Evolutionary conservation across 2,888 invertebrate species (phyloP).

Genomic region (Mythimna loreyi): DNA sequence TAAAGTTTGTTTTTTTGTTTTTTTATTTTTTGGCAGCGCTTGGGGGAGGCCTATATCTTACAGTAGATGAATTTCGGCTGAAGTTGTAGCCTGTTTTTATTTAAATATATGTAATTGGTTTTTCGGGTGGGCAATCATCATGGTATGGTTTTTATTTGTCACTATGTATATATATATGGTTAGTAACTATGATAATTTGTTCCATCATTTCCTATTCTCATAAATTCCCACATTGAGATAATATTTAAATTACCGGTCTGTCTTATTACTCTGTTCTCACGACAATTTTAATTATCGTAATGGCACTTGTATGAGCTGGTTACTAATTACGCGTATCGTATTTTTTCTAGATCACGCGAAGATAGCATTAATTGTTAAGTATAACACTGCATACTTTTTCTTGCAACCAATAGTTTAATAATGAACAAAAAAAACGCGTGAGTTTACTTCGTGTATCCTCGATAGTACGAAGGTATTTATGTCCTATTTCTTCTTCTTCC

Average conservation of each 20-base stretch:
- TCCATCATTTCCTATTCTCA: slow-evolving; percentile 9
- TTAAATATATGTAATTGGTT: too few species aligned
- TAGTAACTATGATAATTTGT: slow-evolving; percentile 10
- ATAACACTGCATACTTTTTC: slow-evolving; percentile 7
- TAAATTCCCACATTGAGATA: slow-evolving; percentile 13
- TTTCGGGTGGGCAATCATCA: too few species aligned
- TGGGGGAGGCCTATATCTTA: too few species aligned
- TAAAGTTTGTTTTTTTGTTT: too few species aligned
- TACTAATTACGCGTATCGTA: slow-evolving; percentile 33
- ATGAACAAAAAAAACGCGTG: too few species aligned
- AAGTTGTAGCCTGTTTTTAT: too few species aligned
- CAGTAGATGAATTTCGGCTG: too few species aligned
- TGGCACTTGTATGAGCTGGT: slow-evolving; percentile 8
- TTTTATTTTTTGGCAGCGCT: too few species aligned
- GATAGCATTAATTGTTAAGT: slow-evolving; percentile 31
- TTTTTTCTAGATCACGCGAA: slow-evolving; percentile 31
- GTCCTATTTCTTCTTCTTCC: not conserved
- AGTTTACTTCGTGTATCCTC: too few species aligned
- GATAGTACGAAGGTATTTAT: not conserved
- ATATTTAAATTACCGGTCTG: slow-evolving; percentile 24
- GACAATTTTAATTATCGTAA: slow-evolving; percentile 44
- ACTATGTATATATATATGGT: not conserved
- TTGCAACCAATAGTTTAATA: not conserved
- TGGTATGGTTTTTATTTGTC: too few species aligned
- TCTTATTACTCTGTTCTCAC: slow-evolving; percentile 51